These are phyloP conservation scores for Ibycter americanus DNA, from an alignment of 2,797 vertebrate species.

Conservation along the genomic window DNA sequence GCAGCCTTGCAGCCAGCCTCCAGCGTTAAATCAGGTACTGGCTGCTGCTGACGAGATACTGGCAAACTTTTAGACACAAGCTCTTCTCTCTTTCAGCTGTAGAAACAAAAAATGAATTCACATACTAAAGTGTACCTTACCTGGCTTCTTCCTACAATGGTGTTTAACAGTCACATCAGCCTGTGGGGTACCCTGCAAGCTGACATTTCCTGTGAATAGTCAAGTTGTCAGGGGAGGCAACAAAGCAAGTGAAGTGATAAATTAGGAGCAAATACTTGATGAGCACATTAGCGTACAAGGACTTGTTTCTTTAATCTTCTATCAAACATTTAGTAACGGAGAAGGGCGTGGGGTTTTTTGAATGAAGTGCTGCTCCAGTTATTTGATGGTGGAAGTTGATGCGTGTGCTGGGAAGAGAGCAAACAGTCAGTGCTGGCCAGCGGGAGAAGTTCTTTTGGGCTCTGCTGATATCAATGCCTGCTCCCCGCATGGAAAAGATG, in stretches of 20 bases:
- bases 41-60: not conserved
- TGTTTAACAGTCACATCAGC: not conserved
- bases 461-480: constrained; percentile 46
- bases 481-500: constrained; percentile 46
- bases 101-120: not conserved
- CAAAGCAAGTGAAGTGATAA: not conserved
- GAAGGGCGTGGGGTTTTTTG: not conserved
- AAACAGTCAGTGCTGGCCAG: not conserved
- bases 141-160: not conserved
- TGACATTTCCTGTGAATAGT: not conserved
- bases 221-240: not conserved
- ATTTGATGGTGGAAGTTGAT: not conserved
- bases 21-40: not conserved
- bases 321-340: not conserved
- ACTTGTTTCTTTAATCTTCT: not conserved
- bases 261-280: not conserved
- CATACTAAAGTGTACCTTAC: not conserved
- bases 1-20: not conserved
- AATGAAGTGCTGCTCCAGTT: not conserved
- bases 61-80: not conserved
- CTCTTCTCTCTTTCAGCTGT: not conserved
- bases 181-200: not conserved
- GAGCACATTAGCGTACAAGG: not conserved
- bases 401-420: not conserved
- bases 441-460: not conserved